Base-by-base conservation (phyloP, 2,113 vertebrate genomes). In the Dicerorhinus sumatrensis region DNA sequence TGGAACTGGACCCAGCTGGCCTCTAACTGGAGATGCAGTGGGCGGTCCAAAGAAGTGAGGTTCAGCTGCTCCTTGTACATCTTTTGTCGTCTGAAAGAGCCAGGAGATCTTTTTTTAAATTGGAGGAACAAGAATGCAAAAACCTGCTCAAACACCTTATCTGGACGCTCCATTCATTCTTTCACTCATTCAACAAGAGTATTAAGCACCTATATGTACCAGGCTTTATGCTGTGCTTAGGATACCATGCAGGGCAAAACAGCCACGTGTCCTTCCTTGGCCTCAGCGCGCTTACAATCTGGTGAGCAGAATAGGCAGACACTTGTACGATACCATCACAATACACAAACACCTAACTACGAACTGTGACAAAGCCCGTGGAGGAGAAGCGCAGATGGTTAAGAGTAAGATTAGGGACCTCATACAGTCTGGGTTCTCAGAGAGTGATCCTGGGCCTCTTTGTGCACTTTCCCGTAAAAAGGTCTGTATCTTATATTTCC, bases 1-100 rank as follows among this genome's bases (percentile, higher is more conserved):
- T 99, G 99, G 98, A 99, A 99, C 96, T 99, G 99, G 54, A 99
- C 93, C 99, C 99, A 99, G 97, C 98, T 99, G 98, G 99, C 99
- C 2, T 99, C 98, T 0, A 98, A 98, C 67, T 98, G 98, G 33
- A 99, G 95, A 6, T 97, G 98, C 58, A 98, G 65, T 0, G 97
- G 94, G 0, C 88, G 92, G 0, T 89, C 98, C 0, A 23, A 76
- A 0, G 98, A 97, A 0, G 98, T 99, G 0, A 98, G 92, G 96
- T 99, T 99, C 63, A 98, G 90, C 88, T 98, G 98, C 56, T 99
- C 94, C 84, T 63, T 85, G 96, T 98, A 98, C 0, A 98, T 97
- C 96, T 94, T 98, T 84, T 98, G 99, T 42, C 98, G 95, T 83
- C 99, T 99, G 98, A 8, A 96, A 97, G 81, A 76, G 86, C 25